Evolutionary conservation across 2,797 vertebrate genomes (phyloP).

Genomic region (Pseudochaenichthys georgianus): DNA sequence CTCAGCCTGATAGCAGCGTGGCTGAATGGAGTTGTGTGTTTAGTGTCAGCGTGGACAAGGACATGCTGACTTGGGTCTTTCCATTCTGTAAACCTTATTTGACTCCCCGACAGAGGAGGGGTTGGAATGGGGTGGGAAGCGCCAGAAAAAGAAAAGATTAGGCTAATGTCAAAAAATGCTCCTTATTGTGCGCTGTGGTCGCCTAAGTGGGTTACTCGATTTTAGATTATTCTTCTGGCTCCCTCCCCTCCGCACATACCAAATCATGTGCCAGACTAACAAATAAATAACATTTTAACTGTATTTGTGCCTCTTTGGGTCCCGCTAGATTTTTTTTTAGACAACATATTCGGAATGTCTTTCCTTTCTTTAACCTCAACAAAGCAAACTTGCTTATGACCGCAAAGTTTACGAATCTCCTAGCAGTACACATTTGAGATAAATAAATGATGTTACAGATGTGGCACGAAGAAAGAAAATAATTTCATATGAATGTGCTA

Average conservation of each 20-base stretch:
- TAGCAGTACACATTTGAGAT: not conserved
- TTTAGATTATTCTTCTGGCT: slow-evolving; percentile 60
- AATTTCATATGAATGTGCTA: slow-evolving; percentile 10
- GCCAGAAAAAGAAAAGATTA: slow-evolving; percentile 78
- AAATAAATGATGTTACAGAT: not conserved
- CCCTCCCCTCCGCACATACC: slow-evolving; percentile 49
- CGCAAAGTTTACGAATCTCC: slow-evolving; percentile 1
- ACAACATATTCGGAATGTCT: not conserved
- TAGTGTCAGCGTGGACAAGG: slow-evolving; percentile 78
- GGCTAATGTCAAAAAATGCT: slow-evolving; percentile 77
- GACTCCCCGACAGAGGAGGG: slow-evolving; percentile 76
- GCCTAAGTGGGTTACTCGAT: slow-evolving; percentile 76
- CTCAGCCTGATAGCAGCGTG: slow-evolving; percentile 74
- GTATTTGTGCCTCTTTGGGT: slow-evolving; percentile 61
- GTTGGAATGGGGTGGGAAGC: slow-evolving; percentile 45
- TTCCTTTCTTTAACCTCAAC: not conserved
- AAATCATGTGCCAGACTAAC: slow-evolving; percentile 69
- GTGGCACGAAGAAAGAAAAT: not conserved
- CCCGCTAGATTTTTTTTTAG: slow-evolving; percentile 25
- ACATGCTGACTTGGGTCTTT: slow-evolving; percentile 86
- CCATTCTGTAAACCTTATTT: slow-evolving; percentile 85
- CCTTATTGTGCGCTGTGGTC: slow-evolving; percentile 74
- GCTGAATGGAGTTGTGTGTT: slow-evolving; percentile 83
- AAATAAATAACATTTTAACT: slow-evolving; percentile 69
- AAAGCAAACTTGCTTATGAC: not conserved